These are phyloP conservation scores for Drosophila kambysellisi DNA, from an alignment of 2,888 invertebrate species.

Conservation along the genomic window DNA sequence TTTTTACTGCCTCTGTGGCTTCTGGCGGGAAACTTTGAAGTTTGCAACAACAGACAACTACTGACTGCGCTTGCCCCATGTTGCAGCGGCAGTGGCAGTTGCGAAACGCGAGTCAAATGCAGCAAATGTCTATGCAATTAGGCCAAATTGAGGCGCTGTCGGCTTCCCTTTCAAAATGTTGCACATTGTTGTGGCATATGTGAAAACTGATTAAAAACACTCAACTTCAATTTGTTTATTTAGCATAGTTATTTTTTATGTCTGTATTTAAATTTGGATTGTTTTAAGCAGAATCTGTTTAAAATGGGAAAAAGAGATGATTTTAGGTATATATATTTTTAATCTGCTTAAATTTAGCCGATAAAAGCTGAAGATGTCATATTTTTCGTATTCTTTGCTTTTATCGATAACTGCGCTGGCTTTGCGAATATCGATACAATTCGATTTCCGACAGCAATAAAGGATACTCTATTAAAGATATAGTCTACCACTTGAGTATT, in stretches of 20 bases:
- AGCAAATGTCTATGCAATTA: conserved; percentile 51
- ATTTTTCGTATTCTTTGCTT: background rate
- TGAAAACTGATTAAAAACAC: background rate
- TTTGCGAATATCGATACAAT: background rate
- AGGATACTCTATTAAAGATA: fast-evolving
- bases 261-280: too few relatives aligned
- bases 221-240: background rate
- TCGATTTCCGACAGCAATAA: background rate
- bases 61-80: conserved; percentile 5
- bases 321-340: too few relatives aligned
- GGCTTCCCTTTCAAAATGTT: conserved; percentile 4
- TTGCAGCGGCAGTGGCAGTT: conserved; percentile 29
- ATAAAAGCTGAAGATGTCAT: too few relatives aligned
- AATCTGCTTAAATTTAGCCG: too few relatives aligned
- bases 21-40: conserved; percentile 34
- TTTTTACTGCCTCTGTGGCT: conserved; percentile 29
- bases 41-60: conserved; percentile 12
- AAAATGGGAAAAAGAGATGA: background rate
- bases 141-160: conserved; percentile 47
- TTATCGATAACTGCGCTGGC: background rate
- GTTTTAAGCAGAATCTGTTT: background rate
- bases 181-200: conserved; percentile 21
- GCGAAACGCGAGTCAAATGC: conserved; percentile 20
- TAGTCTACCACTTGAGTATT: background rate
- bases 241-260: background rate